Evolutionary conservation across 2,113 vertebrate species (phyloP).

Genomic region (Planiliza haematocheilus): DNA sequence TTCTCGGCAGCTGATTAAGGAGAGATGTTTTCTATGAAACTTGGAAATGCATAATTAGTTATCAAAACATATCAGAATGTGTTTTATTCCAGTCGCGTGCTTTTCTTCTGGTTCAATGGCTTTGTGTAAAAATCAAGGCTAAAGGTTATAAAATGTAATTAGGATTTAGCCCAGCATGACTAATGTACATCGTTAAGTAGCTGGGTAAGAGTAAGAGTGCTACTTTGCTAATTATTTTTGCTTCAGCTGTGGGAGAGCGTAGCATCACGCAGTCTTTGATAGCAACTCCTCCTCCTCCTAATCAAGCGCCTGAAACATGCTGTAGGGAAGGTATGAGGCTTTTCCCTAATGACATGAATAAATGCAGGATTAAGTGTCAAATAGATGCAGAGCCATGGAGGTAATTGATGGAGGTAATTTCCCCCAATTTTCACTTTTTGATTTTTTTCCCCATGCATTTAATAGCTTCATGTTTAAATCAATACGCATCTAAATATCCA

Average conservation of each 20-base stretch:
- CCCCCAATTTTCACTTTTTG: conserved; percentile 4
- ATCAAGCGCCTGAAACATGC: conserved; percentile 44
- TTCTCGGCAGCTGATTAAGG: neutral
- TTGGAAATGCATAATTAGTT: conserved; percentile 30
- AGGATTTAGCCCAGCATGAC: conserved; percentile 59
- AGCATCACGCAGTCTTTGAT: conserved; percentile 50
- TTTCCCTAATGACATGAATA: conserved; percentile 14
- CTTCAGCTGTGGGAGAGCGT: conserved; percentile 40
- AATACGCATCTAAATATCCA: too few species aligned
- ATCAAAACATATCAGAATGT: conserved; percentile 13
- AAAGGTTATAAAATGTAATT: conserved; percentile 64
- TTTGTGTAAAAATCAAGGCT: conserved; percentile 53
- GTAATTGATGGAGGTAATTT: conserved; percentile 45
- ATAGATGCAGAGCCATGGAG: conserved; percentile 23
- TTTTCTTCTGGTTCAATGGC: conserved; percentile 3
- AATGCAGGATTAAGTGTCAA: conserved; percentile 24
- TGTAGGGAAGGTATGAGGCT: neutral
- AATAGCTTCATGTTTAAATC: neutral
- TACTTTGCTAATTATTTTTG: conserved; percentile 59
- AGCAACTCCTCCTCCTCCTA: conserved; percentile 23
- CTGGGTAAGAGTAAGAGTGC: conserved; percentile 33
- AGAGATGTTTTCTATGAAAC: conserved; percentile 7
- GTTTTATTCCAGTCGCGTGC: conserved; percentile 23
- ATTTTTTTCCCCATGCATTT: conserved; percentile 24
- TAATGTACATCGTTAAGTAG: conserved; percentile 62